Evolutionary conservation across 2,113 vertebrate species (phyloP).

Genomic region (Alouatta palliata): DNA sequence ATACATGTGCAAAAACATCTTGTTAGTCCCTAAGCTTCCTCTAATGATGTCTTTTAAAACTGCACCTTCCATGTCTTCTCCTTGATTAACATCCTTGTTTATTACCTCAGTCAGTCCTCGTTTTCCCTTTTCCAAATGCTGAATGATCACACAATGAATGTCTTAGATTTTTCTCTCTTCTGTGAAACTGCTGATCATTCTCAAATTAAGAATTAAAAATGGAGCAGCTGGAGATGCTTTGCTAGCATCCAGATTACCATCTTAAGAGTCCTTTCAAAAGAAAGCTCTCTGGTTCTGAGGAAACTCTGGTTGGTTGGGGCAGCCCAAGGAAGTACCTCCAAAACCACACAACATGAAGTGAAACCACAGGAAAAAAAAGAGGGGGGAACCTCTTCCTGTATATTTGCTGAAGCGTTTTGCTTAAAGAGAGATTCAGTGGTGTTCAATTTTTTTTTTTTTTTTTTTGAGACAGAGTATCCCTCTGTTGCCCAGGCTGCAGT

Average conservation of each 20-base stretch:
- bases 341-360: constrained; percentile 44
- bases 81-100: neutral
- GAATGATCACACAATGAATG: accelerated
- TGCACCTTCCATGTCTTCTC: neutral
- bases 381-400: neutral
- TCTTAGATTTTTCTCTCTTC: neutral
- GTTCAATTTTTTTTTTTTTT: neutral
- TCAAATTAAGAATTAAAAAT: neutral
- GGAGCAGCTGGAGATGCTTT: neutral
- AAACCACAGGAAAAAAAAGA: neutral
- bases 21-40: neutral
- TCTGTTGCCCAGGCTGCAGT: too few species aligned
- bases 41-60: neutral
- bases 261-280: neutral
- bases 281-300: neutral
- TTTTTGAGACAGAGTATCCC: too few species aligned
- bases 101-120: neutral
- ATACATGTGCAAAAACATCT: neutral
- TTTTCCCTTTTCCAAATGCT: neutral
- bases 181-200: neutral
- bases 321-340: constrained; percentile 51
- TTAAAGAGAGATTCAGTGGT: neutral
- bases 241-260: neutral
- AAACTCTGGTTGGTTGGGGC: neutral
- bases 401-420: neutral